Evolutionary conservation across 2,113 vertebrate species (phyloP).

Genomic region (Nyctibius bracteatus): DNA sequence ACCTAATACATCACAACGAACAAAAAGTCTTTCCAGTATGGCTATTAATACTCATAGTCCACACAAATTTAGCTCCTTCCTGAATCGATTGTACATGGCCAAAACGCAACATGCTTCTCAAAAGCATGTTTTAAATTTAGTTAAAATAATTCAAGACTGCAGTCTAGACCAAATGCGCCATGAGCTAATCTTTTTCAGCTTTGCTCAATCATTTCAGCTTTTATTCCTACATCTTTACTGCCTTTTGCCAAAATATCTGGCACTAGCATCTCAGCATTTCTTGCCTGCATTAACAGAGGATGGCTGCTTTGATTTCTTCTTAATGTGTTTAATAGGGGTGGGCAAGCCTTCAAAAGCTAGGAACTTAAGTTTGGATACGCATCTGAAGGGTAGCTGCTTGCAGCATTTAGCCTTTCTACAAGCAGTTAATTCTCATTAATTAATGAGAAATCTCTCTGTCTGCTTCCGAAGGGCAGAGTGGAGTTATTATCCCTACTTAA

Average conservation of each 20-base stretch:
- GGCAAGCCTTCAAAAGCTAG: neutral
- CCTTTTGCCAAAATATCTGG: slow-evolving; percentile 19
- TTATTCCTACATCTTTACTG: neutral
- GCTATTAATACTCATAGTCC: neutral
- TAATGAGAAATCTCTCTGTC: neutral
- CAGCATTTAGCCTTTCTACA: neutral
- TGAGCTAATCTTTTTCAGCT: slow-evolving; percentile 16
- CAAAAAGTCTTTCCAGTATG: neutral
- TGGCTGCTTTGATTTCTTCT: neutral
- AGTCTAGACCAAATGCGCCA: neutral
- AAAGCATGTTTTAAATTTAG: slow-evolving; percentile 29
- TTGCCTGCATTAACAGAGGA: neutral
- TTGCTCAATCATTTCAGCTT: neutral
- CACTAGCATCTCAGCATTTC: neutral
- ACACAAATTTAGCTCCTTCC: neutral
- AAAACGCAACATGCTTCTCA: neutral
- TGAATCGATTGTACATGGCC: neutral
- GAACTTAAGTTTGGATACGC: neutral
- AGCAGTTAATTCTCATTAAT: neutral
- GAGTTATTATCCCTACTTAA: neutral
- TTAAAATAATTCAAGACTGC: neutral
- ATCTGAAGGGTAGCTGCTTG: neutral
- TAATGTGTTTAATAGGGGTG: neutral
- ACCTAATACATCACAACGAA: neutral
- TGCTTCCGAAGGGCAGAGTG: neutral